Evolutionary conservation across 2,888 invertebrate genomes (phyloP), one percentile per base, ranked within the genome.

Genomic region (Tachina lurida): DNA sequence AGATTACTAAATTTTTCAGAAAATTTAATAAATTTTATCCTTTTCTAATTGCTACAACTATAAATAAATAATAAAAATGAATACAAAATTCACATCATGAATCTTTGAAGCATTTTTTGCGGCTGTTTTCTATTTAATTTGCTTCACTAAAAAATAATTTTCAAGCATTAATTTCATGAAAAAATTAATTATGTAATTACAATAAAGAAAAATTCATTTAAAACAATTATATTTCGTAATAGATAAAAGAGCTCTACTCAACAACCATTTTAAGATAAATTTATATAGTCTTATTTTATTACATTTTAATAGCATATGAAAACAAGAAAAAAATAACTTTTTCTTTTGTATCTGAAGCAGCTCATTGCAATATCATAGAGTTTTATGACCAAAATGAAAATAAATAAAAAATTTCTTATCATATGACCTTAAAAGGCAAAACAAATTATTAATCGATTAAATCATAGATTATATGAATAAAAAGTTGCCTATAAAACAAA

Each of bases 371-470:
- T 58, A 56, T n/a, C 58, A 47, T 39, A 1, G 10, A 12, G 9
- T 63, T 52, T n/a, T 31, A 31, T 31, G 31, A 31, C 5, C 31
- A 31, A 31, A 7, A 49, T 10, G 9, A 4, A 9, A 63, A 22
- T 8, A 45, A 52, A 15, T 0, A 10, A 54, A 47, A 12, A 0
- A 60, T 63, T 45, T 45, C 39, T 54, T 47, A 19, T 71, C 45
- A 15, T 8, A 17, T 73, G 62, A 43, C 78, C 70, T 71, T 68
- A 71, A 71, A 71, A 79, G 71, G 71, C 63, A 56, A 12, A 41
- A 56, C 12, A 63, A 73, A 65, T 73, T 79, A 71, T 54, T 80
- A 49, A 80, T 39, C 45, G 41, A 73, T 74, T 58, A 67, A 74
- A 74, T 76, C 56, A 65, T 43, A 56, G 15, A 45, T 45, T 19